Percentiles rank a stretch among this genome's conserved stretches.
phyloP scores from a whole-genome alignment of 64 coral and sea anemone species.

The Pocillopora verrucosa region DNA sequence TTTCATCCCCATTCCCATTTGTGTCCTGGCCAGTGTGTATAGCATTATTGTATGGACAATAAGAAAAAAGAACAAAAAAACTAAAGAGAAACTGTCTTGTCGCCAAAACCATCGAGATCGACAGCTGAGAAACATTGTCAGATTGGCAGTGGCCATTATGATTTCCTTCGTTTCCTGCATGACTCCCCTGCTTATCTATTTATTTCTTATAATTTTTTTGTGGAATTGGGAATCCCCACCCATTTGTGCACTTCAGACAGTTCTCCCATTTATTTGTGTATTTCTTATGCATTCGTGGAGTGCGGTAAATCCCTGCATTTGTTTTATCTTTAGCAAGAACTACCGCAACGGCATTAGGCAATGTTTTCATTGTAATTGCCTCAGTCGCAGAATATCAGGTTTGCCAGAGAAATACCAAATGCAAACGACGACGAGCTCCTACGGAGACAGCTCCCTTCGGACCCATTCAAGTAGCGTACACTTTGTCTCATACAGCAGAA shows the following conservation, averaged over 20 bases:
- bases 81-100: not conserved
- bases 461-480: too few species aligned
- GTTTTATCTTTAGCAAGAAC: constrained; percentile 24
- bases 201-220: not conserved
- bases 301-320: constrained; percentile 13
- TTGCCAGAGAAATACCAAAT: too few species aligned
- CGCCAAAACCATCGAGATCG: not conserved
- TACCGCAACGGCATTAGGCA: constrained; percentile 18
- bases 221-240: not conserved
- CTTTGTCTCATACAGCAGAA: too few species aligned
- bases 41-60: not conserved
- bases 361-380: not conserved
- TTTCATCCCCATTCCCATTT: not conserved
- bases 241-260: not conserved
- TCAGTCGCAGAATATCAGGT: not conserved
- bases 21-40: constrained; percentile 4
- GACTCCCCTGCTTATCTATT: not conserved
- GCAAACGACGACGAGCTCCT: too few species aligned
- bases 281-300: constrained; percentile 17
- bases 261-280: not conserved
- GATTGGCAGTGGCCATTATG: constrained; percentile 24
- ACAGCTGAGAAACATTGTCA: not conserved
- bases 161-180: not conserved
- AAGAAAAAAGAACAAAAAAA: not conserved
- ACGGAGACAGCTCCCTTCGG: too few species aligned